Percentiles rank a stretch among this genome's conserved stretches.
Evolutionary conservation across 2,888 invertebrate species (phyloP).

Genomic region (Folsomia manolachei): DNA sequence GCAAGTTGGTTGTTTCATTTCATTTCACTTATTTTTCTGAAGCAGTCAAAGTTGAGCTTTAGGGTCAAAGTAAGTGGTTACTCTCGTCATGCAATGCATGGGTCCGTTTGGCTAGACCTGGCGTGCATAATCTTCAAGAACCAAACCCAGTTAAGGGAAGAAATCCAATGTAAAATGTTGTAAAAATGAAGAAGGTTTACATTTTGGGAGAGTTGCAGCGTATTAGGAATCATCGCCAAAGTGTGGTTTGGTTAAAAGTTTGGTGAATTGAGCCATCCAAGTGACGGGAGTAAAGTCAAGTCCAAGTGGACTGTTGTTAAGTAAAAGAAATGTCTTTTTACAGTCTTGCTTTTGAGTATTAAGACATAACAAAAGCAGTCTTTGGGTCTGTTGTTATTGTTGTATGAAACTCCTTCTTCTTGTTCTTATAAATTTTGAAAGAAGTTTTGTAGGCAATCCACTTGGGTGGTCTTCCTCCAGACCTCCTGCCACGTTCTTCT

Average conservation of each 20-base stretch:
- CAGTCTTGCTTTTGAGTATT: slow-evolving; percentile 28
- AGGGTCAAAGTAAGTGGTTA: background rate
- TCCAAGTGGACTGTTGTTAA: background rate
- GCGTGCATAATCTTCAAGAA: background rate
- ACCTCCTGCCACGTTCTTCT: slow-evolving; percentile 50
- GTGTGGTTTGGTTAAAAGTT: background rate
- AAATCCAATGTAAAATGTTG: too few species aligned
- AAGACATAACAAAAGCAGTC: slow-evolving; percentile 49
- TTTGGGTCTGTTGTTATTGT: slow-evolving; percentile 27
- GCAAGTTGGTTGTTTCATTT: background rate
- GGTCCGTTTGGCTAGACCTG: background rate
- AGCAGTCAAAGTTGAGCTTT: background rate
- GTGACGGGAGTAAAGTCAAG: slow-evolving; percentile 5
- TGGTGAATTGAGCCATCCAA: slow-evolving; percentile 4
- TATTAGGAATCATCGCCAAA: background rate
- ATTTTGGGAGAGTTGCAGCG: background rate
- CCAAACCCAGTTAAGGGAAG: too few species aligned
- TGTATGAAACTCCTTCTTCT: slow-evolving; percentile 23
- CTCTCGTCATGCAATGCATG: background rate
- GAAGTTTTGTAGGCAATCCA: slow-evolving; percentile 19
- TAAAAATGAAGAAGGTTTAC: background rate
- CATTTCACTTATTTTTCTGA: background rate
- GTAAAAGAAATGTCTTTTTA: slow-evolving; percentile 30
- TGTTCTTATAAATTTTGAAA: slow-evolving; percentile 22
- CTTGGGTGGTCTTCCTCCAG: slow-evolving; percentile 50